Evolutionary conservation across 2,888 invertebrate species (phyloP).

Genomic region (Dicranocentrus wangi): DNA sequence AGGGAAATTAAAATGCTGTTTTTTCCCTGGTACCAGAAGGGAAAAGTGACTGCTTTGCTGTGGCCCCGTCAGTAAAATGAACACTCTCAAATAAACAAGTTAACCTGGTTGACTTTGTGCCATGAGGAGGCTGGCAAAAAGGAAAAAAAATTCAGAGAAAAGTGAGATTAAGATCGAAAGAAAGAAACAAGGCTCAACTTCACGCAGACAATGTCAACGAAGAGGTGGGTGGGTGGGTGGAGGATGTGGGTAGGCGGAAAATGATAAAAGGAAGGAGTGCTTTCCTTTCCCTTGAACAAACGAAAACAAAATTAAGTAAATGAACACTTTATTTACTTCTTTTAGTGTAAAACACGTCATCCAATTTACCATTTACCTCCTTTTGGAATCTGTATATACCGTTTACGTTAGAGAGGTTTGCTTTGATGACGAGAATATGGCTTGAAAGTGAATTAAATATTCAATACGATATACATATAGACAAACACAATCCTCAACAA

Average conservation of each 20-base stretch:
- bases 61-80: neutral
- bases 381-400: too few species aligned
- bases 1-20: conserved; percentile 46
- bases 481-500: neutral
- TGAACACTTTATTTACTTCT: neutral
- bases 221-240: neutral
- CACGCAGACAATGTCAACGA: neutral
- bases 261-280: neutral
- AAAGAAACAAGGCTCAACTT: neutral
- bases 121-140: neutral
- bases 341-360: too few species aligned
- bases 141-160: neutral
- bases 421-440: conserved; percentile 9
- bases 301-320: neutral
- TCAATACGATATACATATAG: too few species aligned
- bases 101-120: conserved; percentile 1
- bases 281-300: too few species aligned
- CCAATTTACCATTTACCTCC: too few species aligned
- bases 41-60: neutral
- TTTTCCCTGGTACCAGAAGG: neutral
- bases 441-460: conserved; percentile 48
- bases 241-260: neutral
- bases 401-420: neutral
- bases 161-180: conserved; percentile 2
- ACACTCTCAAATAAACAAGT: conserved; percentile 8